Base-by-base conservation (phyloP, 2,113 vertebrate genomes). In the Sinocyclocheilus maitianheensis region DNA sequence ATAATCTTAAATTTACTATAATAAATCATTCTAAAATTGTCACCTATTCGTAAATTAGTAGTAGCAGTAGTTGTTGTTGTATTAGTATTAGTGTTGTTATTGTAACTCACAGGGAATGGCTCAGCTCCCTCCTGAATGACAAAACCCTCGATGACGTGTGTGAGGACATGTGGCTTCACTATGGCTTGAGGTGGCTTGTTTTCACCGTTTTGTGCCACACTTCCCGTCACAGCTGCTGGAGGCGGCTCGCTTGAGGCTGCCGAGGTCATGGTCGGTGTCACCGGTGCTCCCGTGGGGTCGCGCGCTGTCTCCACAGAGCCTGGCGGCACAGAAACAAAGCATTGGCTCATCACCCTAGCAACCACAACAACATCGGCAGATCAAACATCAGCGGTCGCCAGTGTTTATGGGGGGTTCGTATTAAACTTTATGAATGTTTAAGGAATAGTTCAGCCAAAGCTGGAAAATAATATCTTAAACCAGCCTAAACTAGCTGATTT, bases 121-220 rank as follows among this genome's bases (percentile, higher is more conserved):
- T 98, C 97, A 0, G 97, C 97, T 88, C 96, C 98, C 93, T 99
- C 98, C 93, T 99, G 97, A 95, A 99, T 99, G 93, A 99, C 97
- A 89, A 99, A 99, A 90, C 98, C 97, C 91, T 99, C 98, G 90
- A 99, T 99, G 94, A 99, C 96, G 91, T 99, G 98, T 16, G 98
- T 99, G 92, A 99, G 97, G 94, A 99, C 97, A 90, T 99, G 98
- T 84, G 98, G 96, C 94, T 97, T 98, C 91, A 99, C 98, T 89
- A 99, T 97, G 92, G 97, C 97, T 94, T 99, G 97, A 53, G 97
- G 98, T 24, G 96, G 97, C 93, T 97, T 98, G 95, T 95, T 97
- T 94, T 98, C 97, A 89, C 97, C 96, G 88, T 97, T 98, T 85
- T 97, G 97, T 63, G 96, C 95, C 86, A 95, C 90, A 90, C 95